A percentile compares a stretch with the other conserved stretches of the same genome.
Conservation (phyloP, 2,113 vertebrate genomes). For the Heptranchias perlo region DNA sequence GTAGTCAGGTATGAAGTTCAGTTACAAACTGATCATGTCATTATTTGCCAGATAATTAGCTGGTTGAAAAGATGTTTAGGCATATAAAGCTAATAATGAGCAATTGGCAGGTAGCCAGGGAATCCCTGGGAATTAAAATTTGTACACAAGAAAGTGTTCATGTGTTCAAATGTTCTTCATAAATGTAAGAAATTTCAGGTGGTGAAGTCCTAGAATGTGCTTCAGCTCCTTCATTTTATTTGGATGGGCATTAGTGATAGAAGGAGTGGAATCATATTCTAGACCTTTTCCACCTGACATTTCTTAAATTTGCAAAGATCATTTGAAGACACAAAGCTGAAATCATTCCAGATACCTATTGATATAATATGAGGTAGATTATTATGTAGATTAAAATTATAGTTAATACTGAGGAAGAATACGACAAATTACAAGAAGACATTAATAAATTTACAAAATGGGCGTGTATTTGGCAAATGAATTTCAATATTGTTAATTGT, state of each 20-base stretch:
- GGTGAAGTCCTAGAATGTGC: neutral
- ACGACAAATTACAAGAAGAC: too few species aligned
- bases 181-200: neutral
- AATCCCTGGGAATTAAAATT: neutral
- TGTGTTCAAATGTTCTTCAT: neutral
- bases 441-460: too few species aligned
- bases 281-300: neutral
- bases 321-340: neutral
- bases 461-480: too few species aligned
- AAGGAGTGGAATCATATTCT: neutral
- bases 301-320: neutral
- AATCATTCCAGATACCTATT: neutral
- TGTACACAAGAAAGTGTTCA: neutral
- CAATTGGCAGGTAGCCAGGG: neutral
- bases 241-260: neutral
- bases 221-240: too few species aligned
- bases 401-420: too few species aligned
- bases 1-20: neutral
- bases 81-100: neutral
- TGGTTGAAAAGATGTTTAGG: neutral
- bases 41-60: neutral
- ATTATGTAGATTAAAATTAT: neutral
- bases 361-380: neutral
- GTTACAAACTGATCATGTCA: neutral
- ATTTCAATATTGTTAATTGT: too few species aligned